Evolutionary conservation across 2,797 vertebrate genomes (phyloP).

Genomic region (Myotis planiceps): DNA sequence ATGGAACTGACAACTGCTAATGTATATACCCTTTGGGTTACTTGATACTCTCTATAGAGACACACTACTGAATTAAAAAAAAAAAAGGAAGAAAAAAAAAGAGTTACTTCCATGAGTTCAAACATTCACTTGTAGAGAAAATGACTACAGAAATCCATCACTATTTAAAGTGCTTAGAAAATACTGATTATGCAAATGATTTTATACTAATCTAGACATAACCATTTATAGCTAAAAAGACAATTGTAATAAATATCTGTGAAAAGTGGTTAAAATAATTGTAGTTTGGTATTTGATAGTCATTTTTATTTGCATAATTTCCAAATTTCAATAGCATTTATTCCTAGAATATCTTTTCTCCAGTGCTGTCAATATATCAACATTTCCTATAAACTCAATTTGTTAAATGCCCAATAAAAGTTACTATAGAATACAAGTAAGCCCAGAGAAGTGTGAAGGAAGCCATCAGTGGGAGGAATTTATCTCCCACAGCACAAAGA

Average conservation of each 20-base stretch:
- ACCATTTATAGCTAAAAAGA: background rate
- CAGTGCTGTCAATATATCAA: background rate
- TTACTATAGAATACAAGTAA: background rate
- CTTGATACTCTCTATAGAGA: slow-evolving; percentile 53
- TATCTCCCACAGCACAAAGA: background rate
- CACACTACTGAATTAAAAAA: background rate
- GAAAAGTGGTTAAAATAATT: background rate
- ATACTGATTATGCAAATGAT: background rate
- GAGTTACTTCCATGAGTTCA: background rate
- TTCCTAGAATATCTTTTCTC: slow-evolving; percentile 1
- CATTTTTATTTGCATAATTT: slow-evolving; percentile 22
- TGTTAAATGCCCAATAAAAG: background rate
- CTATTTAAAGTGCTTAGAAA: background rate
- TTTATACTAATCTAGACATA: background rate
- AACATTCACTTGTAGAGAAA: background rate
- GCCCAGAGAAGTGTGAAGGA: background rate
- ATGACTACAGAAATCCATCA: background rate
- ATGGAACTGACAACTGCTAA: slow-evolving; percentile 62
- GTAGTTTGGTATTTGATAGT: background rate
- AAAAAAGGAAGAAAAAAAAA: background rate
- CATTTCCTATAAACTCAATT: background rate
- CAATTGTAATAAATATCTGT: background rate
- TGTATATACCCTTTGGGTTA: slow-evolving; percentile 71
- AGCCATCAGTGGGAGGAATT: background rate
- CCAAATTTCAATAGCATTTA: background rate